Evolutionary conservation across 2,888 invertebrate species (phyloP).

Genomic region (Ceratothoa steindachneri): DNA sequence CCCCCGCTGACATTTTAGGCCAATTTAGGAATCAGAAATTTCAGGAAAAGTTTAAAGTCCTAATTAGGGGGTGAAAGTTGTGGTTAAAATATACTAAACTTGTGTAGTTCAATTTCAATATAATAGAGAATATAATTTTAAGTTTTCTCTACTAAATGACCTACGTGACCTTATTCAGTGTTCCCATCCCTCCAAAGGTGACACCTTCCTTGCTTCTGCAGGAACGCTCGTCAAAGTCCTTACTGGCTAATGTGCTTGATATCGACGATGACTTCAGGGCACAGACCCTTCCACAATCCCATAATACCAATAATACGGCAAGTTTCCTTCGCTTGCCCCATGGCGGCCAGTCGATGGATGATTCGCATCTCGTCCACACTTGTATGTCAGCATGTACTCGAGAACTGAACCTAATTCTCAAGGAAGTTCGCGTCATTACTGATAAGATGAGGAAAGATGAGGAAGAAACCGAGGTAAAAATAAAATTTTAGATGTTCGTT

Average conservation of each 20-base stretch:
- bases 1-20: too few relatives aligned
- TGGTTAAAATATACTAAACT: too few relatives aligned
- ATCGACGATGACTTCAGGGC: slow-evolving; percentile 87
- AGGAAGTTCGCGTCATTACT: slow-evolving; percentile 91
- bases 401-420: slow-evolving; percentile 83
- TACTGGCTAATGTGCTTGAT: slow-evolving; percentile 90
- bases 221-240: slow-evolving; percentile 86
- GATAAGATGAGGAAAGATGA: slow-evolving; percentile 90
- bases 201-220: slow-evolving; percentile 21
- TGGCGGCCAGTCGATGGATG: slow-evolving; percentile 61
- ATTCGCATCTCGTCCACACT: slow-evolving; percentile 48
- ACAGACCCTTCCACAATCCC: slow-evolving; percentile 55
- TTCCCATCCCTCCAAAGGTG: neutral
- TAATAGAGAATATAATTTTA: too few relatives aligned
- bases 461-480: slow-evolving; percentile 71
- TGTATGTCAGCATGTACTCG: slow-evolving; percentile 47
- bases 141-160: too few relatives aligned
- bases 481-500: too few relatives aligned
- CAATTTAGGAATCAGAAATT: too few relatives aligned
- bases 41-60: too few relatives aligned
- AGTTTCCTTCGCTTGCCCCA: slow-evolving; percentile 44
- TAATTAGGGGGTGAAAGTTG: too few relatives aligned
- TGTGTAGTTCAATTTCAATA: too few relatives aligned
- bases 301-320: slow-evolving; percentile 43
- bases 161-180: neutral